Conservation (phyloP, 2,888 invertebrate genomes). For the Sinodicranocentrus sp. region DNA sequence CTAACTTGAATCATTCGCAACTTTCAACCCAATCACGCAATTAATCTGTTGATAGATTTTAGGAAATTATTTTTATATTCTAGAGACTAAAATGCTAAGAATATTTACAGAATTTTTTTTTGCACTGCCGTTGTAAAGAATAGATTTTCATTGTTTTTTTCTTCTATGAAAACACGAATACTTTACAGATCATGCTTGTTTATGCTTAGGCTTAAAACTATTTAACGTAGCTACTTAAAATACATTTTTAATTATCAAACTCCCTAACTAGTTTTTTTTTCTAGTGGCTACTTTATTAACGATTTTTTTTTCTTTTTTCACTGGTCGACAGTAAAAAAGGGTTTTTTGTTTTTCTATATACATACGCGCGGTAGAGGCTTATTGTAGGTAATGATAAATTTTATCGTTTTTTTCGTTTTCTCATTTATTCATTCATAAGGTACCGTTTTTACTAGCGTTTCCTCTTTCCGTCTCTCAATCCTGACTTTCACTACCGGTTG, state of each 20-base stretch:
- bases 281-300: not conserved
- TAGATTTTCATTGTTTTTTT: not conserved
- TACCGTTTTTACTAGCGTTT: slow-evolving; percentile 62
- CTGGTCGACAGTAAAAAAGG: slow-evolving; percentile 54
- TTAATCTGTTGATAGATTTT: no score
- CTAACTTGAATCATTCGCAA: no score
- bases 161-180: not conserved
- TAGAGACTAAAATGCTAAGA: no score
- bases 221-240: not conserved
- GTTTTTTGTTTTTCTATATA: slow-evolving; percentile 17
- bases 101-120: no score
- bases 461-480: slow-evolving; percentile 5
- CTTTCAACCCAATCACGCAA: no score
- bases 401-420: slow-evolving; percentile 35
- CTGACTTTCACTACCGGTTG: not conserved
- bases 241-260: not conserved
- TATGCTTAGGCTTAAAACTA: not conserved
- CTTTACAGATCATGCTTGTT: not conserved
- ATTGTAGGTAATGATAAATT: slow-evolving; percentile 33
- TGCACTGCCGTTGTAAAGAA: not conserved
- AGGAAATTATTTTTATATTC: no score
- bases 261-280: not conserved
- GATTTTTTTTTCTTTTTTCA: slow-evolving; percentile 38
- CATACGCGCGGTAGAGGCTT: no score
- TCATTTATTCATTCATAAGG: slow-evolving; percentile 56